Conservation (phyloP, 2,797 vertebrate species). For the Etheostoma nigrum region DNA sequence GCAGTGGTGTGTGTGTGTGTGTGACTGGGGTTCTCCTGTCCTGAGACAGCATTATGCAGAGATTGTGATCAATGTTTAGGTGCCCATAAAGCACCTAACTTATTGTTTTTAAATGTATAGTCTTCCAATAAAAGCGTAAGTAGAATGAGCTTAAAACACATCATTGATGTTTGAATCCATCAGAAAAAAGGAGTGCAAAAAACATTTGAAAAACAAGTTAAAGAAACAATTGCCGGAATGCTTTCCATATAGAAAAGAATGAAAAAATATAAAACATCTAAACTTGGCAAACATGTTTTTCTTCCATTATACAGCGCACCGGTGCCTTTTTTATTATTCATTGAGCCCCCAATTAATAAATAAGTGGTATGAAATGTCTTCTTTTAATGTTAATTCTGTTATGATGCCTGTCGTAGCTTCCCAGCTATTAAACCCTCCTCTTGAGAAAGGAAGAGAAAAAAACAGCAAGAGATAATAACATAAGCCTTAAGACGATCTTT, state of each 20-base stretch:
- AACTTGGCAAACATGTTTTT: not conserved
- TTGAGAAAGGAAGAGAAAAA: slow-evolving; percentile 39
- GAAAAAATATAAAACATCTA: not conserved
- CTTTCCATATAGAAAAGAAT: not conserved
- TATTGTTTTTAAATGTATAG: not conserved
- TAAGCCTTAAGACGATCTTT: slow-evolving; percentile 76
- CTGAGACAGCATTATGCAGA: slow-evolving; percentile 10
- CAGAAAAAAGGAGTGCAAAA: not conserved
- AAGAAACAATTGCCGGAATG: not conserved
- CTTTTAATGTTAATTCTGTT: slow-evolving; percentile 69
- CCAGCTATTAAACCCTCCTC: slow-evolving; percentile 68
- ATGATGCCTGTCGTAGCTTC: slow-evolving; percentile 62
- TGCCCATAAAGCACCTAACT: not conserved
- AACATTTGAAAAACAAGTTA: not conserved
- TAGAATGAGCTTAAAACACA: not conserved
- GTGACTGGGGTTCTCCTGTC: slow-evolving; percentile 5
- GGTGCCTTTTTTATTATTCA: slow-evolving; percentile 20
- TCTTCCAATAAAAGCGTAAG: not conserved
- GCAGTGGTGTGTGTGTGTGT: slow-evolving; percentile 32
- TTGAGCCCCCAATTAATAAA: slow-evolving; percentile 46
- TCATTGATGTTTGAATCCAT: not conserved
- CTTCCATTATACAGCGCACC: not conserved
- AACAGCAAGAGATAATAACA: slow-evolving; percentile 73
- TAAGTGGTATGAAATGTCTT: slow-evolving; percentile 44
- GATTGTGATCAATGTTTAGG: slow-evolving; percentile 12